phyloP scores from a whole-genome alignment of 92 coral and sea anemone species.

The Zoanthus gigantus region DNA sequence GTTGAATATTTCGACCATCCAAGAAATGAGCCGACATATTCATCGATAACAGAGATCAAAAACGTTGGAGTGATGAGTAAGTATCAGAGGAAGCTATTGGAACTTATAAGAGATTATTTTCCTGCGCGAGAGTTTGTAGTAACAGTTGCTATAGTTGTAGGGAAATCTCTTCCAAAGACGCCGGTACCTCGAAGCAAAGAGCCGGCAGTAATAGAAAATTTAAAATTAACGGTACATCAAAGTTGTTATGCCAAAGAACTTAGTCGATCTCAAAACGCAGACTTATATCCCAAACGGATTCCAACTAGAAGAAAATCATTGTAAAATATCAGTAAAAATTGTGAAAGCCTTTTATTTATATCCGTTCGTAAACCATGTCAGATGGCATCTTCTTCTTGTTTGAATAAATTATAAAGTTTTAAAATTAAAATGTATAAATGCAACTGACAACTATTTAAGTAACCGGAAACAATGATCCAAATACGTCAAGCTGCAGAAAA shows the following conservation, averaged over 20 bases:
- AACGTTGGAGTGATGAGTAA: slow-evolving; percentile 84
- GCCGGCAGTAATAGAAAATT: slow-evolving; percentile 87
- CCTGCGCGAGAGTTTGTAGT: slow-evolving; percentile 92
- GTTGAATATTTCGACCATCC: slow-evolving; percentile 81
- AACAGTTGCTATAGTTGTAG: slow-evolving; percentile 92
- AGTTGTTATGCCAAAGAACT: slow-evolving; percentile 70
- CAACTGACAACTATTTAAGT: not conserved
- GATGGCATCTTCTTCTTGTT: slow-evolving; percentile 4
- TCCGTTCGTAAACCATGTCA: not conserved
- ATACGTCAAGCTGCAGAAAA: not conserved
- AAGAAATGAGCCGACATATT: slow-evolving; percentile 85
- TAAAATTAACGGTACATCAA: slow-evolving; percentile 72
- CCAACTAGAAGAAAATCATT: slow-evolving; percentile 34
- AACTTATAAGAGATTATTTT: slow-evolving; percentile 73
- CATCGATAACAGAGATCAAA: slow-evolving; percentile 81
- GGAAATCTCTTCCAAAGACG: slow-evolving; percentile 80
- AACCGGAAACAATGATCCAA: not conserved
- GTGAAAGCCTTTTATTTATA: not conserved
- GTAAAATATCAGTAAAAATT: not conserved
- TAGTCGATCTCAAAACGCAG: slow-evolving; percentile 71
- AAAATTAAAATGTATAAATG: not conserved
- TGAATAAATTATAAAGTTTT: slow-evolving; percentile 39
- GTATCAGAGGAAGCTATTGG: slow-evolving; percentile 79
- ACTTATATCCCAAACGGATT: slow-evolving; percentile 4
- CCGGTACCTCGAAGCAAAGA: slow-evolving; percentile 93